A percentile compares a stretch with the other conserved stretches of the same genome.
phyloP scores from a whole-genome alignment of 2,113 vertebrate genomes.

The Brevimyrus niger region DNA sequence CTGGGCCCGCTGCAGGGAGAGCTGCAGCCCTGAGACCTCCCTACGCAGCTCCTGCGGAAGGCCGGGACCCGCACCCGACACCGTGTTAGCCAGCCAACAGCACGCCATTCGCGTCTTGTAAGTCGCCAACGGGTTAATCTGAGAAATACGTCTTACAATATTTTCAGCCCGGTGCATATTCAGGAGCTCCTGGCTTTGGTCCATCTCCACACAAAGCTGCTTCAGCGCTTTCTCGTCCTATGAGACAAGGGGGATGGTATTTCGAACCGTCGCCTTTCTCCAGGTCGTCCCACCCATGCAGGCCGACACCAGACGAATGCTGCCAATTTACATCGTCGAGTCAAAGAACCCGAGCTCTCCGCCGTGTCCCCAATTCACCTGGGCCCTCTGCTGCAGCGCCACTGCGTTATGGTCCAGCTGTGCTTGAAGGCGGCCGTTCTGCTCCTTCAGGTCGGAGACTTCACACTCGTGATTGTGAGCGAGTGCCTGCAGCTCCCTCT shows the following conservation, averaged over 20 bases:
- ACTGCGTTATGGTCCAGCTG: slow-evolving; percentile 44
- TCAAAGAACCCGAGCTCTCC: not conserved
- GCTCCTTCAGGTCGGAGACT: slow-evolving; percentile 40
- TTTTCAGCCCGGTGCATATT: slow-evolving; percentile 50
- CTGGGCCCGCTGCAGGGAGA: slow-evolving; percentile 44
- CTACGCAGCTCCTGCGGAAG: slow-evolving; percentile 49
- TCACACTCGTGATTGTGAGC: slow-evolving; percentile 35
- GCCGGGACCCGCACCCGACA: not conserved
- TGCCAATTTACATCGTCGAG: not conserved
- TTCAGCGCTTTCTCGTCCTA: slow-evolving; percentile 54
- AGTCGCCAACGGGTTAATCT: not conserved
- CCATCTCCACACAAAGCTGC: slow-evolving; percentile 47
- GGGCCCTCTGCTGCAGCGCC: slow-evolving; percentile 51
- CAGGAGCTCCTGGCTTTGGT: slow-evolving; percentile 44
- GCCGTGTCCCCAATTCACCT: slow-evolving; percentile 34
- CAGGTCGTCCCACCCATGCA: not conserved
- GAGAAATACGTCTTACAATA: slow-evolving; percentile 40
- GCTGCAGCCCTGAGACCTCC: slow-evolving; percentile 46
- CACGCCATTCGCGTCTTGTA: not conserved
- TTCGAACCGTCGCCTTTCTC: not conserved
- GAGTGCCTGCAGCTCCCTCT: slow-evolving; percentile 50
- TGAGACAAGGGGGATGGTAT: not conserved
- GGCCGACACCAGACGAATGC: not conserved
- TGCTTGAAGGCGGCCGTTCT: slow-evolving; percentile 38
- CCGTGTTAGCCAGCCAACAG: not conserved